These are phyloP conservation scores for Galerucella nymphaeae DNA, from an alignment of 2,888 invertebrate genomes.

Conservation along the genomic window DNA sequence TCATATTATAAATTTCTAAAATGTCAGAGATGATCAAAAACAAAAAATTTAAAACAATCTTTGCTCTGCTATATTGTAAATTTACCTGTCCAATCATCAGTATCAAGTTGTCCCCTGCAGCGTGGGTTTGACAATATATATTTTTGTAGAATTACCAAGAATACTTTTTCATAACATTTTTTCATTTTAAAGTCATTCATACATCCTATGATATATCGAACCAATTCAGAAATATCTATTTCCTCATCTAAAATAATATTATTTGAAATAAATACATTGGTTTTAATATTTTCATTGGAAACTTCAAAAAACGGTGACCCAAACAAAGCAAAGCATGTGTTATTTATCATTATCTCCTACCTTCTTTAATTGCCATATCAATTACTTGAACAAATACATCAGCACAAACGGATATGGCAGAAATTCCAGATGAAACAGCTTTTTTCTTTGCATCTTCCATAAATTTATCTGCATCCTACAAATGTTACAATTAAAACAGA, in stretches of 20 bases:
- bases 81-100: conserved; percentile 71
- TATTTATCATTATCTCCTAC: conserved; percentile 29
- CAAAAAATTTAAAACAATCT: too few relatives aligned
- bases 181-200: conserved; percentile 53
- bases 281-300: too few relatives aligned
- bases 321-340: not conserved
- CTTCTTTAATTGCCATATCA: conserved; percentile 47
- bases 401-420: conserved; percentile 38
- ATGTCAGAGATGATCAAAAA: conserved; percentile 18
- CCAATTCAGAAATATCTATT: conserved; percentile 47
- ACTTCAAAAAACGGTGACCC: too few relatives aligned
- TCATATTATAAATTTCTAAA: conserved; percentile 47
- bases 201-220: conserved; percentile 51
- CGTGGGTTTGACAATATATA: conserved; percentile 67
- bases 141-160: conserved; percentile 69
- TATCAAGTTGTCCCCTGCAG: conserved; percentile 67
- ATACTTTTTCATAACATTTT: conserved; percentile 66
- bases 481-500: conserved; percentile 21
- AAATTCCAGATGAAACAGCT: conserved; percentile 31
- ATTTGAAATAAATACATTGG: not conserved
- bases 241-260: conserved; percentile 39
- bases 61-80: too few relatives aligned
- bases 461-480: conserved; percentile 47
- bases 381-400: conserved; percentile 49
- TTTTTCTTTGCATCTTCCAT: conserved; percentile 48